phyloP scores from a whole-genome alignment of 2,113 vertebrate species.

The Octodon degus region DNA sequence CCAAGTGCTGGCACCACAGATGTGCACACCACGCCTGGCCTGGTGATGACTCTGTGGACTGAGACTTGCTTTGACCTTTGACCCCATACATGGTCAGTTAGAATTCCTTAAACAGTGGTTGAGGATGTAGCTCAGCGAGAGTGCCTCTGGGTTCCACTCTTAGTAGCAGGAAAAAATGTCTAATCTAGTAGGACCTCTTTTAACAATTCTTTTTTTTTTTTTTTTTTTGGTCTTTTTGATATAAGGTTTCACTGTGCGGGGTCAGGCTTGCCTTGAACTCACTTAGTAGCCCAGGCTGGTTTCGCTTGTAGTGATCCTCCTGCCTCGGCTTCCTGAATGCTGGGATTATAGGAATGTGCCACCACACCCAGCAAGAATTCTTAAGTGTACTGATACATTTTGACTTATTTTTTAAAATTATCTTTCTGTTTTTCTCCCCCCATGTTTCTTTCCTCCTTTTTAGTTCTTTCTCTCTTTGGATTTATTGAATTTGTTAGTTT shows the following conservation, averaged over 20 bases:
- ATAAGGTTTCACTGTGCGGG: not conserved
- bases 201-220: not conserved
- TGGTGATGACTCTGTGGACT: constrained; percentile 1
- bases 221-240: not conserved
- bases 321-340: not conserved
- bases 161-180: not conserved
- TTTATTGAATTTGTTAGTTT: constrained; percentile 49
- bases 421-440: not conserved
- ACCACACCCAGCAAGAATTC: not conserved
- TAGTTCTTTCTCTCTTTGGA: not conserved
- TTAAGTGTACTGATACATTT: not conserved
- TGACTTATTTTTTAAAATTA: constrained; percentile 10
- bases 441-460: not conserved
- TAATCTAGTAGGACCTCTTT: not conserved
- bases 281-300: not conserved
- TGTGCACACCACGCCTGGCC: not conserved
- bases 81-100: not conserved
- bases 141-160: not conserved
- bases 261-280: not conserved
- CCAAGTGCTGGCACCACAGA: not conserved
- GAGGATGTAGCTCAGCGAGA: not conserved
- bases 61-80: constrained; percentile 5
- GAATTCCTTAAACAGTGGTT: not conserved
- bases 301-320: not conserved
- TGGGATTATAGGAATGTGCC: not conserved